Conservation (phyloP, 2,888 invertebrate genomes). For the Oligia strigilis region DNA sequence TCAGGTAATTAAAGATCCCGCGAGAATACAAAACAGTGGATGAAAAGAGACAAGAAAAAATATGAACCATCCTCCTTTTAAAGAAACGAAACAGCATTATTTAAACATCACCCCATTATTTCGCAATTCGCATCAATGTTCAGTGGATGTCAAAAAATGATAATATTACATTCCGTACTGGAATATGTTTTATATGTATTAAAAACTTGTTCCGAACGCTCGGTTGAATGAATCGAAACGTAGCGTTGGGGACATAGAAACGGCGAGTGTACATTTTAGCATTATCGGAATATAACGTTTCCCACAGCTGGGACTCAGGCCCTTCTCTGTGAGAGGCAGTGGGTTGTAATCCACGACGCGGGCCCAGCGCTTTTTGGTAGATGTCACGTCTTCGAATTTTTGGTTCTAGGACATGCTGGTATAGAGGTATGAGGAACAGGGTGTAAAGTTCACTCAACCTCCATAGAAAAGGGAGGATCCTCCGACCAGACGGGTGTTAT, state of each 20-base stretch:
- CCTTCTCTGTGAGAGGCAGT: too few relatives aligned
- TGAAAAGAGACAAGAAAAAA: neutral
- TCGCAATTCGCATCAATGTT: conserved; percentile 50
- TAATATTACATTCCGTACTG: conserved; percentile 49
- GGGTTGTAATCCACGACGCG: too few relatives aligned
- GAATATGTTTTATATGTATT: conserved; percentile 64
- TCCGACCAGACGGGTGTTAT: too few relatives aligned
- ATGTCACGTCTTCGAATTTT: too few relatives aligned
- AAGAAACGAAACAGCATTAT: conserved; percentile 13
- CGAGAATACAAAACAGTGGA: neutral
- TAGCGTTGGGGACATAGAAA: conserved; percentile 39
- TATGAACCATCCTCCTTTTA: neutral
- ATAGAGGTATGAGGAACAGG: too few relatives aligned
- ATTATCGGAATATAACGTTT: too few relatives aligned
- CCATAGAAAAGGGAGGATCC: too few relatives aligned
- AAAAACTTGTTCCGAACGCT: conserved; percentile 57
- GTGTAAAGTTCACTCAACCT: too few relatives aligned
- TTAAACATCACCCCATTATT: conserved; percentile 32
- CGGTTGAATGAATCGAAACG: conserved; percentile 44
- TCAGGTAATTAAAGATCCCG: neutral
- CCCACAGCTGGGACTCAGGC: too few relatives aligned
- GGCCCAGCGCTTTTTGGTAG: too few relatives aligned
- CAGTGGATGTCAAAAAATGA: conserved; percentile 39
- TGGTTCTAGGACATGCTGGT: too few relatives aligned
- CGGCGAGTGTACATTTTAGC: conserved; percentile 12